Percentiles rank a stretch among this genome's conserved stretches.
phyloP scores from a whole-genome alignment of 2,113 vertebrate genomes.

The Ancistrus triradiatus region DNA sequence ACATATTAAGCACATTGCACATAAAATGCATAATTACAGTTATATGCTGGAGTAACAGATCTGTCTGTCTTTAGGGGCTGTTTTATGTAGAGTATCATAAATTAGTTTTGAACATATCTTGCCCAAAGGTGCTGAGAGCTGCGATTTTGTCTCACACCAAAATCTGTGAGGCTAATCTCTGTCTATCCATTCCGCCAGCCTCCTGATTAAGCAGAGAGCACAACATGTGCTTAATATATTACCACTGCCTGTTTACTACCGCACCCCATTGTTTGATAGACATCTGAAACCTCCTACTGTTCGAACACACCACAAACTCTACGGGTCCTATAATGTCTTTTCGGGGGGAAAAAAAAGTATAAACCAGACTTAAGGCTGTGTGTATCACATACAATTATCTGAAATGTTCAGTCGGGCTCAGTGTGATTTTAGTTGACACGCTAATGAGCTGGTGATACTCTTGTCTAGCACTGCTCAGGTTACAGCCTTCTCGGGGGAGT shows the following conservation, averaged over 20 bases:
- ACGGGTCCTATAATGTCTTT: too few relatives aligned
- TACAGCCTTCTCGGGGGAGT: conserved; percentile 16
- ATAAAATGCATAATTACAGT: too few relatives aligned
- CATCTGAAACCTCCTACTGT: not conserved
- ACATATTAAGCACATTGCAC: too few relatives aligned
- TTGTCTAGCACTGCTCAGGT: not conserved
- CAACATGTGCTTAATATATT: not conserved
- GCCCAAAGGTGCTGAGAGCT: not conserved
- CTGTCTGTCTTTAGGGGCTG: too few relatives aligned
- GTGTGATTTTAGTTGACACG: conserved; percentile 3
- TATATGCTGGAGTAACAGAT: too few relatives aligned
- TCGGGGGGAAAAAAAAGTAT: too few relatives aligned
- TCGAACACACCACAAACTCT: too few relatives aligned
- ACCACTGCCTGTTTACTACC: not conserved
- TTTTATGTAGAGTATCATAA: too few relatives aligned
- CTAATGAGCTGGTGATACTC: conserved; percentile 4
- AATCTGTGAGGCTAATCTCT: not conserved
- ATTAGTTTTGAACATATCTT: too few relatives aligned
- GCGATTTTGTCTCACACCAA: not conserved
- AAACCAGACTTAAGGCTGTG: too few relatives aligned
- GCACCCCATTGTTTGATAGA: not conserved
- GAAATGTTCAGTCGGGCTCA: not conserved
- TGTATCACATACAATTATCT: not conserved
- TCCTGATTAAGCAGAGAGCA: not conserved
- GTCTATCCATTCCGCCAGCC: not conserved